A percentile compares a stretch with the other conserved stretches of the same genome.
Evolutionary conservation across 1,140 invertebrate genomes (phyloP).

Genomic region (Meteorus sp.): DNA sequence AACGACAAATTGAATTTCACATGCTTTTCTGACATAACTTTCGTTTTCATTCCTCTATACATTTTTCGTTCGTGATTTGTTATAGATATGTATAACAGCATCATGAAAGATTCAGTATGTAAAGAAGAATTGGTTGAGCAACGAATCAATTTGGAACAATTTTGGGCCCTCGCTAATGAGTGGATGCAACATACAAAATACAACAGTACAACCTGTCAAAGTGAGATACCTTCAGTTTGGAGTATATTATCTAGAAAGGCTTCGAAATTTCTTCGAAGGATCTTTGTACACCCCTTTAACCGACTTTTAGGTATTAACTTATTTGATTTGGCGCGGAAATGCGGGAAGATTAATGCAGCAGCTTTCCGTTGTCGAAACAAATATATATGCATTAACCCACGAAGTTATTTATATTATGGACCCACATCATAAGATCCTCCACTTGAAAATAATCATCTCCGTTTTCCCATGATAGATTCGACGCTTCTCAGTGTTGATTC

Average conservation of each 20-base stretch:
- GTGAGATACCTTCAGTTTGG: conserved; percentile 58
- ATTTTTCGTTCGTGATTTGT: no score
- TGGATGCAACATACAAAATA: conserved; percentile 47
- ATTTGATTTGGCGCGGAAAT: not conserved
- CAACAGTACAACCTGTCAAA: conserved; percentile 57
- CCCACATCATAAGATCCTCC: no score
- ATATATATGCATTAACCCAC: not conserved
- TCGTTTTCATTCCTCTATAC: no score
- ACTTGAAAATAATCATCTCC: no score
- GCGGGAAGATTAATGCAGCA: not conserved
- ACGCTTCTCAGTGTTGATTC: conserved; percentile 48
- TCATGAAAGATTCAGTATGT: conserved; percentile 43
- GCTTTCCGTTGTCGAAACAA: no score
- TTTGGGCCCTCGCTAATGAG: conserved; percentile 63
- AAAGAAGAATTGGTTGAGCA: conserved; percentile 45
- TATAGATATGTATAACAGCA: conserved; percentile 44
- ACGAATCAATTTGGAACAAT: conserved; percentile 68
- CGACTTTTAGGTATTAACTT: conserved; percentile 54
- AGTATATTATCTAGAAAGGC: conserved; percentile 56
- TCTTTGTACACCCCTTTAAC: conserved; percentile 54
- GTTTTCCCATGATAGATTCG: no score
- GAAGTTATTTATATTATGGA: no score
- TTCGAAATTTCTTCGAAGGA: conserved; percentile 53
- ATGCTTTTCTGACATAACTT: no score
- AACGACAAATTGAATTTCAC: no score